Percentiles rank a stretch among this genome's conserved stretches.
Evolutionary conservation across 2,888 invertebrate genomes (phyloP).

Genomic region (Megastigmus dorsalis): DNA sequence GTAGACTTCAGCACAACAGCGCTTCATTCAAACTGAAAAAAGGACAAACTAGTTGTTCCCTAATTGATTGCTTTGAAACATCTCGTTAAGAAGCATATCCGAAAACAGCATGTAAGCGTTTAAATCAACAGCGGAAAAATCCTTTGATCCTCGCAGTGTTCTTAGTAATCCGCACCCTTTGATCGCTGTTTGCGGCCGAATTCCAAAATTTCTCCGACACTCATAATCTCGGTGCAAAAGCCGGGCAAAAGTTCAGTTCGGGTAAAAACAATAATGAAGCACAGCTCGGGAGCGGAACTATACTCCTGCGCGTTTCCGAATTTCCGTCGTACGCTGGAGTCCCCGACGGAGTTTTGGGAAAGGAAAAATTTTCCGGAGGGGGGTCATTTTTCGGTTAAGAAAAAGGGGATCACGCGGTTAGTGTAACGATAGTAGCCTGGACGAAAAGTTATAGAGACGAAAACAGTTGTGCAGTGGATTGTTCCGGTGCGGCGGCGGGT

Average conservation of each 20-base stretch:
- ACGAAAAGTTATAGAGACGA: constrained; percentile 30
- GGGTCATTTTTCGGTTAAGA: constrained; percentile 21
- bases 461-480: constrained; percentile 44
- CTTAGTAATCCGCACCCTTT: constrained; percentile 10
- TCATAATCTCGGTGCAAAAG: constrained; percentile 6
- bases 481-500: constrained; percentile 9
- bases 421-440: constrained; percentile 28
- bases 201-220: constrained; percentile 11
- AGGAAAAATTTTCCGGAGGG: constrained; percentile 18
- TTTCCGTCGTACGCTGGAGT: neutral
- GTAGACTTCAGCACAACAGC: too few species aligned
- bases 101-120: neutral
- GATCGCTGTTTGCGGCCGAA: neutral
- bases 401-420: constrained; percentile 33
- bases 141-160: neutral
- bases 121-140: neutral
- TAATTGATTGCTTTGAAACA: too few species aligned
- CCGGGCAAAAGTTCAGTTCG: neutral
- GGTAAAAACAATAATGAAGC: constrained; percentile 7
- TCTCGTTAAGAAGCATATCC: neutral
- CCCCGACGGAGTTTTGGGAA: neutral
- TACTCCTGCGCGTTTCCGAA: neutral
- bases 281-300: neutral
- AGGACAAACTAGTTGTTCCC: too few species aligned
- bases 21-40: too few species aligned